Percentiles rank a stretch among this genome's conserved stretches.
These are phyloP conservation scores for Celastrina argiolus DNA, from an alignment of 2,888 invertebrate species.

Conservation along the genomic window DNA sequence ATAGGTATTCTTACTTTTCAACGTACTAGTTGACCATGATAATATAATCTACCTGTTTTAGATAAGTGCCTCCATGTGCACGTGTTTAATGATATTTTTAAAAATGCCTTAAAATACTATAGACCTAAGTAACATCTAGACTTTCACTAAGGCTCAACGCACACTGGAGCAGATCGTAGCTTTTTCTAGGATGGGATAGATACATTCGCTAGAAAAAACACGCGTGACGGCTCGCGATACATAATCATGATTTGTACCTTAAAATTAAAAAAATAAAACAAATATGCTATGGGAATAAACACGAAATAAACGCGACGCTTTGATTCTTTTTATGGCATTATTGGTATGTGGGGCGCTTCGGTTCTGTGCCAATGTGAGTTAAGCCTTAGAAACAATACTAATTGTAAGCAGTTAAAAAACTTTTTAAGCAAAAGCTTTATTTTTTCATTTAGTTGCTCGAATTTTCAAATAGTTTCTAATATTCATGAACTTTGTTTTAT, in stretches of 20 bases:
- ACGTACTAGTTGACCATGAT: neutral
- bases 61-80: conserved; percentile 7
- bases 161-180: too few species aligned
- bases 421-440: neutral
- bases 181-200: too few species aligned
- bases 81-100: conserved; percentile 3
- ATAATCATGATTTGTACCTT: too few species aligned
- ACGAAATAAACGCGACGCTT: too few species aligned
- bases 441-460: neutral
- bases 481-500: neutral
- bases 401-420: neutral
- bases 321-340: too few species aligned
- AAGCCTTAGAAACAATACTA: neutral
- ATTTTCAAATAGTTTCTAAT: neutral
- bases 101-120: conserved; percentile 3
- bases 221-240: too few species aligned
- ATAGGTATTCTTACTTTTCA: neutral
- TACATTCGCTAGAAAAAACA: too few species aligned
- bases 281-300: too few species aligned
- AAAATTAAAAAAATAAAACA: neutral
- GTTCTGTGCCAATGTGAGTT: too few species aligned
- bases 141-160: too few species aligned
- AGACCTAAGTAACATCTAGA: too few species aligned
- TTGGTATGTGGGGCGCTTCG: too few species aligned
- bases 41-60: neutral